Percentiles rank a stretch among this genome's conserved stretches.
Conservation (phyloP, 2,888 invertebrate species). For the Amblyteles armatorius region DNA sequence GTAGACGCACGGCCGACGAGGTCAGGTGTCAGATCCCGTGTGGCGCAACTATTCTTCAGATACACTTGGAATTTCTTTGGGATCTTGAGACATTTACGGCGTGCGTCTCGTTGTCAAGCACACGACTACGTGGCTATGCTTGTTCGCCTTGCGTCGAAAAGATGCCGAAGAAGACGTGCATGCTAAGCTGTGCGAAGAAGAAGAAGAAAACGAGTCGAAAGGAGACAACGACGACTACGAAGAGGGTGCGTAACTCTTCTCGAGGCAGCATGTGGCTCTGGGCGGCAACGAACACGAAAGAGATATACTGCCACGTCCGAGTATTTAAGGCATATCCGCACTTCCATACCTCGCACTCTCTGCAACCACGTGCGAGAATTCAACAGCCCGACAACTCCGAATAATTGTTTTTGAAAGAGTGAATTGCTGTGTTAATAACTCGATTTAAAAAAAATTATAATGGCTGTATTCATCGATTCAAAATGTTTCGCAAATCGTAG, state of each 20-base stretch:
- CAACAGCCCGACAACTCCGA: constrained; percentile 77
- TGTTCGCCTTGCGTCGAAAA: constrained; percentile 56
- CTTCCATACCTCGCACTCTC: constrained; percentile 70
- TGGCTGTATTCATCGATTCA: not conserved
- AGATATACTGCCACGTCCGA: constrained; percentile 83
- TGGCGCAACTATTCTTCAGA: constrained; percentile 58
- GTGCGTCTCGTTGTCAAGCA: constrained; percentile 34
- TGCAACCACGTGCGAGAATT: constrained; percentile 77
- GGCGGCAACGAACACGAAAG: constrained; percentile 83
- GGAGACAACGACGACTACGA: constrained; percentile 35
- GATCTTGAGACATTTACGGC: constrained; percentile 46
- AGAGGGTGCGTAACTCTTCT: constrained; percentile 57
- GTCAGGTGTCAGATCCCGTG: constrained; percentile 77
- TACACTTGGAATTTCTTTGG: constrained; percentile 57
- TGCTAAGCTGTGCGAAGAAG: constrained; percentile 34
- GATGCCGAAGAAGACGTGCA: constrained; percentile 65
- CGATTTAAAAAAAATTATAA: constrained; percentile 1
- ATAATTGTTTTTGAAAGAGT: constrained; percentile 83
- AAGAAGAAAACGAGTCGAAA: constrained; percentile 65
- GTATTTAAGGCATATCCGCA: constrained; percentile 84
- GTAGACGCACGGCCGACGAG: constrained; percentile 74
- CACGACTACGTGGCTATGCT: constrained; percentile 49
- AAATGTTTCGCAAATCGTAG: not conserved
- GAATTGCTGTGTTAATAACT: constrained; percentile 80
- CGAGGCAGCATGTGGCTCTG: constrained; percentile 83